Percentiles rank a stretch among this genome's conserved stretches.
phyloP scores from a whole-genome alignment of 2,113 vertebrate species.

The Henicopernis longicauda region DNA sequence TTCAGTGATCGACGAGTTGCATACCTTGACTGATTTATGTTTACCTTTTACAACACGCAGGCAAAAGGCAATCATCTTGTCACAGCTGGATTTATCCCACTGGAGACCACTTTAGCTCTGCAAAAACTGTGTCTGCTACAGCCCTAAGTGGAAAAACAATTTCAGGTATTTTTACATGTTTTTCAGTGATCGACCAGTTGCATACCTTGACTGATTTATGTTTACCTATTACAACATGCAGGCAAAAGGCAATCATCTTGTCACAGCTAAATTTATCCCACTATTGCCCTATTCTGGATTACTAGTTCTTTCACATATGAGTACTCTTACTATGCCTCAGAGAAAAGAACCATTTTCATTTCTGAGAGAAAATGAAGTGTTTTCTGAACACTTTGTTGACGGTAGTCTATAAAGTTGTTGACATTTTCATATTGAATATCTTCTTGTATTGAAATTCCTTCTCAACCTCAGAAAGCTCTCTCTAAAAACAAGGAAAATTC shows the following conservation, averaged over 20 bases:
- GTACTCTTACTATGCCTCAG: not conserved
- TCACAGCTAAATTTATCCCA: not conserved
- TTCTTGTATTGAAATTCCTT: not conserved
- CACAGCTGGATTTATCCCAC: not conserved
- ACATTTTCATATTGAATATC: not conserved
- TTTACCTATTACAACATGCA: not conserved
- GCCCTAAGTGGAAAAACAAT: not conserved
- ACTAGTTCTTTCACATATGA: not conserved
- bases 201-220: not conserved
- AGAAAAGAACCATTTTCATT: not conserved
- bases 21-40: not conserved
- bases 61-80: slow-evolving; percentile 6
- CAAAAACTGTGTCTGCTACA: not conserved
- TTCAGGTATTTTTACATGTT: not conserved
- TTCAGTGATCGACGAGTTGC: not conserved
- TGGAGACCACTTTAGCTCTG: not conserved
- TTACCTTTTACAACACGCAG: not conserved
- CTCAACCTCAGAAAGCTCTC: not conserved
- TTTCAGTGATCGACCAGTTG: not conserved
- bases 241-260: not conserved
- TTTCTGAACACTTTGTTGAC: not conserved
- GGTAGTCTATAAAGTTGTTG: not conserved
- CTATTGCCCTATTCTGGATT: not conserved
- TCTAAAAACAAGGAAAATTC: not conserved
- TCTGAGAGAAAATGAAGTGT: not conserved